These are phyloP conservation scores for Ochotona princeps DNA, from an alignment of 2,113 vertebrate genomes.

Conservation along the genomic window DNA sequence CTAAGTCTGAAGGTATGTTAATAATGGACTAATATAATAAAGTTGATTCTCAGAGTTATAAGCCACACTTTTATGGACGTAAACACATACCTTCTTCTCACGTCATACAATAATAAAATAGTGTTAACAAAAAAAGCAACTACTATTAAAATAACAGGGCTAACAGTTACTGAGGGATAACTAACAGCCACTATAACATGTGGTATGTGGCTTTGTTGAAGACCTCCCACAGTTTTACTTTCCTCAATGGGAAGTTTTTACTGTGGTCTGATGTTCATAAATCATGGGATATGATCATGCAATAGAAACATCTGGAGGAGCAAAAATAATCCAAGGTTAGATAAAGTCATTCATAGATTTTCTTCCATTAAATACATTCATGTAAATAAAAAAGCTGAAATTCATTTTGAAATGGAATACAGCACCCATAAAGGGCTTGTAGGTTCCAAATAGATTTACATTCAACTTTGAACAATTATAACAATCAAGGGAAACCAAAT, in stretches of 20 bases:
- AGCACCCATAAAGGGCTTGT: neutral
- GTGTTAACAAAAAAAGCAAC: neutral
- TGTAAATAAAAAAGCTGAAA: neutral
- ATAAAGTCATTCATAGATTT: slow-evolving; percentile 27
- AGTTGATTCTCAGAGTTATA: neutral
- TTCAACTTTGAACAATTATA: neutral
- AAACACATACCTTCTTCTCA: neutral
- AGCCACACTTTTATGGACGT: neutral
- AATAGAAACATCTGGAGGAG: neutral
- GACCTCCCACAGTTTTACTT: neutral
- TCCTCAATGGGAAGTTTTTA: neutral
- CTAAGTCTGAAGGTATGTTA: slow-evolving; percentile 5
- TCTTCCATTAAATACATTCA: neutral
- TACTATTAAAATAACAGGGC: neutral
- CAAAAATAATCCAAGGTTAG: slow-evolving; percentile 7
- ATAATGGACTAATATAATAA: neutral
- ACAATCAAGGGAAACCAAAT: neutral
- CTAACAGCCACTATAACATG: neutral
- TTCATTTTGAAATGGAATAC: neutral
- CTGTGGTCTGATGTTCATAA: neutral
- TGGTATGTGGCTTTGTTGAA: neutral
- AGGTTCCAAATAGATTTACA: neutral
- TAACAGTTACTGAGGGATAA: neutral
- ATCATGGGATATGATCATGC: neutral
- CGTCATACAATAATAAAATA: neutral